phyloP scores from a whole-genome alignment of 2,113 vertebrate genomes.

The Datnioides undecimradiatus region DNA sequence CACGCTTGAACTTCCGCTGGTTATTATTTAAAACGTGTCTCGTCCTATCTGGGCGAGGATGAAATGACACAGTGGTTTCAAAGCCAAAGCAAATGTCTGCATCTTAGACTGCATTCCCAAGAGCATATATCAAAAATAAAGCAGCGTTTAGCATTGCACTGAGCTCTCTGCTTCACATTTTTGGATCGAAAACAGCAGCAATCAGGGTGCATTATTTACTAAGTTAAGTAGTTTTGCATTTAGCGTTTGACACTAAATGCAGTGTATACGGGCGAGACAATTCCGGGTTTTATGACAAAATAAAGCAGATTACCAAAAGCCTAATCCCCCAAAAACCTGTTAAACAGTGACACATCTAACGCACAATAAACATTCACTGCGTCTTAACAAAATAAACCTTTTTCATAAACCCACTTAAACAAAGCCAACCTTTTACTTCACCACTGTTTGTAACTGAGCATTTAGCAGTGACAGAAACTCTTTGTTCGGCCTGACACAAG shows the following conservation, averaged over 20 bases:
- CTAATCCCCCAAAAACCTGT: not conserved
- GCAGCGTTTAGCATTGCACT: not conserved
- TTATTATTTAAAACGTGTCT: constrained; percentile 2
- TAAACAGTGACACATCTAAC: not conserved
- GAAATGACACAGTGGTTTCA: not conserved
- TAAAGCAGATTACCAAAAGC: not conserved
- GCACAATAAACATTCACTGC: not conserved
- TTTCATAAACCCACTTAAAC: not conserved
- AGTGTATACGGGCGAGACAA: not conserved
- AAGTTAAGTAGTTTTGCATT: not conserved
- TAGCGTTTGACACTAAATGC: not conserved
- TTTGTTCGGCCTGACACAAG: constrained; percentile 26
- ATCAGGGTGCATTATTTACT: not conserved
- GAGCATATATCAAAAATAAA: not conserved
- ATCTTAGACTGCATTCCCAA: not conserved
- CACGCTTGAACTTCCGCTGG: not conserved
- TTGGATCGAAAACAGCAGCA: not conserved
- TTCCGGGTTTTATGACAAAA: not conserved
- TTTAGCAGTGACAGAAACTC: constrained; percentile 7
- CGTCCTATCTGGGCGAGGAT: not conserved
- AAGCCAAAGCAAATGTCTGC: not conserved
- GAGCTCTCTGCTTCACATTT: not conserved
- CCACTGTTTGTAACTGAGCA: not conserved
- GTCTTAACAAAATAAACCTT: not conserved
- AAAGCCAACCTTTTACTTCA: not conserved